Evolutionary conservation across 2,888 invertebrate genomes (phyloP).

Genomic region (Zaprionus lineosus): DNA sequence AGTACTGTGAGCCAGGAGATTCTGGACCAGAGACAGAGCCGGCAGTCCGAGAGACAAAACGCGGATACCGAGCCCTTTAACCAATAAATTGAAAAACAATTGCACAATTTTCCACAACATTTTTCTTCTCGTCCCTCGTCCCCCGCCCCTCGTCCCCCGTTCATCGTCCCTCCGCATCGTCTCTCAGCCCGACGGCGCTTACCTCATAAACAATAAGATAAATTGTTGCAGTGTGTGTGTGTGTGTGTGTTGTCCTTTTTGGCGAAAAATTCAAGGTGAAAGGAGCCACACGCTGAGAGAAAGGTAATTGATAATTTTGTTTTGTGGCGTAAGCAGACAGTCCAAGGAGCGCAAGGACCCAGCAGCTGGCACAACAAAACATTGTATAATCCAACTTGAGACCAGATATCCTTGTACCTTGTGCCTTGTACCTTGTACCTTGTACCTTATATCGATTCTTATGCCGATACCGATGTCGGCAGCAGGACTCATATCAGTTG

Average conservation of each 20-base stretch:
- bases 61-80: conserved; percentile 49
- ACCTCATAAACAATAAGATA: conserved; percentile 73
- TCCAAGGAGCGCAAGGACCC: conserved; percentile 27
- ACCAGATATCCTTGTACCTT: not conserved
- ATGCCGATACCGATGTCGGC: not conserved
- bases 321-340: conserved; percentile 67
- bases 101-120: conserved; percentile 75
- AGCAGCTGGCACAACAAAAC: conserved; percentile 56
- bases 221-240: conserved; percentile 44
- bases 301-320: conserved; percentile 78
- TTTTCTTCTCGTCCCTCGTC: conserved; percentile 42
- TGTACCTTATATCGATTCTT: not conserved
- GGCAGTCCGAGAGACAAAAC: not conserved
- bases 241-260: conserved; percentile 67
- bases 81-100: conserved; percentile 77
- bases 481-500: not conserved
- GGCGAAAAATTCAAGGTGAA: conserved; percentile 70
- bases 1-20: not conserved
- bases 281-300: conserved; percentile 77
- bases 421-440: too few relatives aligned
- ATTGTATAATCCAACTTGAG: not conserved
- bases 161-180: conserved; percentile 29
- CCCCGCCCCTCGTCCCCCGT: too few relatives aligned
- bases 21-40: not conserved
- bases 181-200: conserved; percentile 39